Evolutionary conservation across 2,113 vertebrate species (phyloP).

Genomic region (Megatriorchis doriae): DNA sequence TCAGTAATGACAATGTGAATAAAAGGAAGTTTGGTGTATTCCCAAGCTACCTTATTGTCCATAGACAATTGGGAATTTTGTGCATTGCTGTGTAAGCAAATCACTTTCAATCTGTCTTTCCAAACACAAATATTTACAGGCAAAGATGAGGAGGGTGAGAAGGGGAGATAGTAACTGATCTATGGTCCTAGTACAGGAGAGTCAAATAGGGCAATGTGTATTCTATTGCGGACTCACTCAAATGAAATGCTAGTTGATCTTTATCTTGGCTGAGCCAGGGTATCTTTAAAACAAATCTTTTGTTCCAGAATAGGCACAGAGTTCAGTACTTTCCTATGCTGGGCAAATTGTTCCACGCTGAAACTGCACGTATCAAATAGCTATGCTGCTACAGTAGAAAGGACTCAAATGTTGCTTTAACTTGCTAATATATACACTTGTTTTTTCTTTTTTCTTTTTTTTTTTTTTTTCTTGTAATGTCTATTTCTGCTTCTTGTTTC

Average conservation of each 20-base stretch:
- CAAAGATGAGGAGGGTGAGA: conserved; percentile 31
- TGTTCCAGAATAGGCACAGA: conserved; percentile 55
- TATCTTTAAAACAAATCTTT: conserved; percentile 64
- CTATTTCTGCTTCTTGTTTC: background rate
- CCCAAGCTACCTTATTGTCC: background rate
- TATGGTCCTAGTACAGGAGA: background rate
- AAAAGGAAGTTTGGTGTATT: background rate
- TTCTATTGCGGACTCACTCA: conserved; percentile 33
- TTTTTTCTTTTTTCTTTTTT: background rate
- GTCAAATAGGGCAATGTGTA: conserved; percentile 35
- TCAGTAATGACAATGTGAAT: background rate
- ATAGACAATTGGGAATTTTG: background rate
- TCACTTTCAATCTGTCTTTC: background rate
- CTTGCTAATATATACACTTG: background rate
- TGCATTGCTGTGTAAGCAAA: background rate
- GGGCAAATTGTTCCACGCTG: conserved; percentile 9
- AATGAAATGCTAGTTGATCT: conserved; percentile 33
- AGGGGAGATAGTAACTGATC: conserved; percentile 10
- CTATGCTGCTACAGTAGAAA: background rate
- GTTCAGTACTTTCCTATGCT: conserved; percentile 66
- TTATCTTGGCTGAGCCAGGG: conserved; percentile 5
- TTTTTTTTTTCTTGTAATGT: background rate
- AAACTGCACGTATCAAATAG: conserved; percentile 50
- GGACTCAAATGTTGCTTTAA: conserved; percentile 27
- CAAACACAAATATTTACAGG: conserved; percentile 24